Conservation (phyloP, 2,113 vertebrate species). For the Fulica atra region DNA sequence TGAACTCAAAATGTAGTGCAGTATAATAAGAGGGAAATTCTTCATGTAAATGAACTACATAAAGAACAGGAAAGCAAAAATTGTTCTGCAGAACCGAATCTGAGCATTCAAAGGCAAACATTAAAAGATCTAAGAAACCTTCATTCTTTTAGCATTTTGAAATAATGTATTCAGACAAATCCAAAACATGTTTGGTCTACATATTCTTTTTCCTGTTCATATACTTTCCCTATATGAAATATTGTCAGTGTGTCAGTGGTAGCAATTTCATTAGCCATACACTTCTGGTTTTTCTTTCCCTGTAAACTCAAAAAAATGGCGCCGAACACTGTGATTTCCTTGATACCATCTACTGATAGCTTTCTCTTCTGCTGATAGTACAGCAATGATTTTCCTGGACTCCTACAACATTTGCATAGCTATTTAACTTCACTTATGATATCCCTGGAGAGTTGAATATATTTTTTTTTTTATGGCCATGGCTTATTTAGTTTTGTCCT, state of each 20-base stretch:
- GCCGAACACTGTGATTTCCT: not conserved
- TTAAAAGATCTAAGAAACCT: not conserved
- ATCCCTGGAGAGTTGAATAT: not conserved
- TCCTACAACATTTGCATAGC: not conserved
- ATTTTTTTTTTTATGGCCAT: not conserved
- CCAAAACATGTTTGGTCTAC: not conserved
- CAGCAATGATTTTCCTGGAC: not conserved
- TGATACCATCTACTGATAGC: not conserved
- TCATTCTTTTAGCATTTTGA: not conserved
- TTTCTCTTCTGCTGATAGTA: not conserved
- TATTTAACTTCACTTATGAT: not conserved
- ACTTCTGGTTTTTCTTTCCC: not conserved
- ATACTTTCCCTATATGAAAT: not conserved
- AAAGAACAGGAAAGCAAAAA: not conserved
- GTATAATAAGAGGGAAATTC: not conserved
- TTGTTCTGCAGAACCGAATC: not conserved
- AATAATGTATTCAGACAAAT: not conserved
- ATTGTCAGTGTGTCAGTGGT: not conserved
- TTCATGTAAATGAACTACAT: not conserved
- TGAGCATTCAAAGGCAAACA: not conserved
- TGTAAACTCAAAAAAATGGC: not conserved
- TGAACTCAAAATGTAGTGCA: not conserved
- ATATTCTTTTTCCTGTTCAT: not conserved
- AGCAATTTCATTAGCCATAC: not conserved
- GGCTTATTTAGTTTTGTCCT: not conserved